phyloP scores from a whole-genome alignment of 1,140 invertebrate genomes.

The Oreohelix idahoensis region DNA sequence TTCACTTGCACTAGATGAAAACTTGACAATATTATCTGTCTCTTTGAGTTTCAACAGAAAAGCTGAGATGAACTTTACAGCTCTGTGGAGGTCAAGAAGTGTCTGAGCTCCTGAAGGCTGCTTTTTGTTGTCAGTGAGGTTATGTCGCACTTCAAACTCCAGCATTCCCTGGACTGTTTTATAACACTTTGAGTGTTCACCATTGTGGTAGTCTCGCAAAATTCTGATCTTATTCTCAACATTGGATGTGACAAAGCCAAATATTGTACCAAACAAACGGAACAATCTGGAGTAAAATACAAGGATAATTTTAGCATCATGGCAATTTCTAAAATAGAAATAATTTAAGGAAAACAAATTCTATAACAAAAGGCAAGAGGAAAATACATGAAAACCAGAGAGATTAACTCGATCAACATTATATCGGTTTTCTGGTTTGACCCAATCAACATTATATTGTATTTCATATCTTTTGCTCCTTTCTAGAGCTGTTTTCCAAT shows the following conservation, averaged over 20 bases:
- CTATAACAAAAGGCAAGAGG: too few species aligned
- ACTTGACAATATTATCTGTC: conserved; percentile 81
- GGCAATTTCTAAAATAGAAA: too few species aligned
- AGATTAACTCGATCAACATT: too few species aligned
- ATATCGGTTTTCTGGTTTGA: too few species aligned
- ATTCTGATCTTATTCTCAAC: conserved; percentile 89
- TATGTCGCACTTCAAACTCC: conserved; percentile 84
- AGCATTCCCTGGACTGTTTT: conserved; percentile 89
- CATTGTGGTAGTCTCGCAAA: conserved; percentile 79
- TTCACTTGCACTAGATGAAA: conserved; percentile 81
- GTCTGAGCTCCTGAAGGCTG: conserved; percentile 79
- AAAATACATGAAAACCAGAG: too few species aligned
- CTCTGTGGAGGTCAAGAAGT: conserved; percentile 89
- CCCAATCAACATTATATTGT: too few species aligned
- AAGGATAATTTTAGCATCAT: too few species aligned
- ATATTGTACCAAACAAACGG: conserved; percentile 88
- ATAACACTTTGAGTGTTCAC: conserved; percentile 80
- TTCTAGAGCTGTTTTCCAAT: too few species aligned
- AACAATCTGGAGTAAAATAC: too few species aligned
- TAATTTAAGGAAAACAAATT: too few species aligned
- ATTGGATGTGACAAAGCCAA: conserved; percentile 92
- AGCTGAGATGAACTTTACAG: conserved; percentile 90
- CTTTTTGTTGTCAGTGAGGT: conserved; percentile 77
- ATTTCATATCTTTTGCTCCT: too few species aligned
- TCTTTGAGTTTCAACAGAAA: conserved; percentile 84